Evolutionary conservation across 2,113 vertebrate genomes (phyloP), one percentile per base, ranked within the genome.

Genomic region (Sarotherodon lohbergeri): DNA sequence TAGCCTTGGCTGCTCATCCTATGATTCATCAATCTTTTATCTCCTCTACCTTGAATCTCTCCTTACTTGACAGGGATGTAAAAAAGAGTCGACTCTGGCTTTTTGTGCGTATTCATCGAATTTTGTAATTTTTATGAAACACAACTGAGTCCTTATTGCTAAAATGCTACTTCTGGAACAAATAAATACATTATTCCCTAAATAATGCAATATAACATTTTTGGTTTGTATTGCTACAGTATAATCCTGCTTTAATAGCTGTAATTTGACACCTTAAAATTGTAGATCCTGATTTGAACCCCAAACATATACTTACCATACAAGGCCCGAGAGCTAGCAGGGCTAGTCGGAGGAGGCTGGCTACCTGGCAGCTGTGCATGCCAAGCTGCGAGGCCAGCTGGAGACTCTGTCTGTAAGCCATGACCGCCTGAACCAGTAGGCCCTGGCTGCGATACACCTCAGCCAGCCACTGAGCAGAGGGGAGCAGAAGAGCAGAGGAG

Each of bases 371-470:
- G 1, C 90, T 97, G 96, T 97, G 96, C 83, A 91, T 95, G 68
- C 97, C 97, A 87, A 98, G 97, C 85, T 99, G 98, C 3, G 97
- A 98, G 7, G 99, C 97, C 29, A 99, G 76, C 89, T 99, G 98
- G 32, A 99, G 96, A 86, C 98, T 98, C 95, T 97, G 99, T 39
- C 97, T 97, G 88, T 98, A 98, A 19, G 97, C 97, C 97, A 99
- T 97, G 63, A 98, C 98, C 17, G 98, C 98, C 93, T 97, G 97
- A 19, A 96, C 79, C 96, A 98, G 96, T 95, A 99, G 97, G 54
- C 97, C 96, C 90, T 99, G 98, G 19, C 96, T 97, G 29, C 96
- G 95, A 94, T 99, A 99, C 1, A 99, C 95, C 57, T 97, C 95
- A 4, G 98, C 98, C 89, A 99, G 93, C 99, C 98, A 99, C 99